phyloP scores from a whole-genome alignment of 1,140 invertebrate species.

The Drosophila micromelanica region DNA sequence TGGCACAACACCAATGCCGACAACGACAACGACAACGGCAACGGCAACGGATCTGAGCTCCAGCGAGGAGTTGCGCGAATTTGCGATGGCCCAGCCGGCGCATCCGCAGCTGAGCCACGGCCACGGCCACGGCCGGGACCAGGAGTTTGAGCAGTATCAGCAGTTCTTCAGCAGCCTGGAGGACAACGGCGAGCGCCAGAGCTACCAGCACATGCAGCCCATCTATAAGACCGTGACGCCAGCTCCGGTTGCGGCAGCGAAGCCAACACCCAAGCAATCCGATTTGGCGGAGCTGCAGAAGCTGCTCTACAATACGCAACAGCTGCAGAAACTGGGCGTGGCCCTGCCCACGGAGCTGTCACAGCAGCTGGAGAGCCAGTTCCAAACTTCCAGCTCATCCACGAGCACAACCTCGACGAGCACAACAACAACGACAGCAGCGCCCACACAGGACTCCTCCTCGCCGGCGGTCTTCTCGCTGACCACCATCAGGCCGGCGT shows the following conservation, averaged over 20 bases:
- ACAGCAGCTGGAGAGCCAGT: conserved; percentile 68
- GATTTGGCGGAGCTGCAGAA: conserved; percentile 76
- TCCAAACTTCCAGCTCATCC: conserved; percentile 41
- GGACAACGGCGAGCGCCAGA: conserved; percentile 62
- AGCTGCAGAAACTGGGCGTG: conserved; percentile 84
- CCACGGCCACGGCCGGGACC: background rate
- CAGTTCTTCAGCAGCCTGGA: conserved; percentile 70
- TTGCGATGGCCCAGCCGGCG: conserved; percentile 61
- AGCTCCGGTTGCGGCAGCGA: background rate
- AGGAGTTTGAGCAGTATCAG: conserved; percentile 63
- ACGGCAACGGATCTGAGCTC: conserved; percentile 31
- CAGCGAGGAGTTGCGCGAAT: conserved; percentile 73
- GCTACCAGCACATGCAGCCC: conserved; percentile 74
- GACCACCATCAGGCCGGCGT: conserved; percentile 62
- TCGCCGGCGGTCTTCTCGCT: conserved; percentile 78
- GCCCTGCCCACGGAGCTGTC: conserved; percentile 78
- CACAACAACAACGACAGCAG: conserved; percentile 11
- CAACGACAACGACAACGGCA: background rate
- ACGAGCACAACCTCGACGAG: conserved; percentile 11
- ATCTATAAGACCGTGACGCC: conserved; percentile 64
- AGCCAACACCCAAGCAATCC: conserved; percentile 27
- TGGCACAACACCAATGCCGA: background rate
- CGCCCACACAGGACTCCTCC: conserved; percentile 55
- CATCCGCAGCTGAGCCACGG: conserved; percentile 44
- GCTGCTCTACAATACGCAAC: conserved; percentile 77